Evolutionary conservation across 2,888 invertebrate genomes (phyloP), one percentile per base, ranked within the genome.

Genomic region (Cataglyphis altisquamis): DNA sequence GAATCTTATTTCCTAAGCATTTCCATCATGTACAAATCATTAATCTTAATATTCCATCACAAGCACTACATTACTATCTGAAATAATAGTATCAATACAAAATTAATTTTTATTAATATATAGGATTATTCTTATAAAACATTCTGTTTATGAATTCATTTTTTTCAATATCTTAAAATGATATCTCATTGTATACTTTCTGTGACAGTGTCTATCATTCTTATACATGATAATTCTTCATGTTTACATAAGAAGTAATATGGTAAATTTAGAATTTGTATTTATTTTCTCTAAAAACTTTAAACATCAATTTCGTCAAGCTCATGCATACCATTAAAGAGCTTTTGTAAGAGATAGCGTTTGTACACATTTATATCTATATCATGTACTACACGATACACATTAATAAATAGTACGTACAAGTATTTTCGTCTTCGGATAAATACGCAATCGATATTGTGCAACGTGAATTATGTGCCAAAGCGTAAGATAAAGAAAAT

Each of bases 381-480:
- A 39, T 78, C 39, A 63, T n/a, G 2, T 85, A 83, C 57, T 52
- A 73, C 45, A 72, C 18, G 63, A 48, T 83, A 77, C 32, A 78
- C 48, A 48, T 32, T 45, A 70, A 70, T 60, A 78, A 67, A 55
- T 82, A 73, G 72, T 75, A 82, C 75, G 78, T 72, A 77, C 52
- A 82, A 29, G 66, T 55, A 45, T 36, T 39, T 41, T 75, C 60
- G 39, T 85, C 64, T 82, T 66, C 78, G 66, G 77, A 67, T 90
- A 67, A 84, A 62, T 45, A 91, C 92, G 91, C 91, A 89, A 90
- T 88, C 64, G 75, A 86, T 83, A 91, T 93, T 92, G 93, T 92
- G 92, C 89, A 89, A 87, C 91, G 94, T 94, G 94, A 94, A 94
- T 94, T 91, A 94, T 92, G 94, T 94, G 94, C 94, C 94, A 94